Evolutionary conservation across 2,113 vertebrate genomes (phyloP).

Genomic region (Phylloscopus trochilus): DNA sequence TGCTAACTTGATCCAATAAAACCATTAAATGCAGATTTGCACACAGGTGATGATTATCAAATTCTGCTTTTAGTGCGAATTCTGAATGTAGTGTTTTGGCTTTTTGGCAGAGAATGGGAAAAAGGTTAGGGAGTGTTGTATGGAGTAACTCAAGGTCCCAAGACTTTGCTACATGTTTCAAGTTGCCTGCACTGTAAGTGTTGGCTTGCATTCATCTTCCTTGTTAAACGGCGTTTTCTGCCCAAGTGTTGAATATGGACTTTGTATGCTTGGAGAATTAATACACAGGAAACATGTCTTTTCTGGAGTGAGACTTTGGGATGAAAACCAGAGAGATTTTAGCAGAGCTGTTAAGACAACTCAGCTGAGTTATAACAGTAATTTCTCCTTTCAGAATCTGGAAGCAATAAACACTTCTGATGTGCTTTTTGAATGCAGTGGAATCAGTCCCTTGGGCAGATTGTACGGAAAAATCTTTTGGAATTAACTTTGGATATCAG

Average conservation of each 20-base stretch:
- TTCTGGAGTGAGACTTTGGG: neutral
- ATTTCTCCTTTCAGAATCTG: constrained; percentile 32
- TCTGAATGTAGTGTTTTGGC: neutral
- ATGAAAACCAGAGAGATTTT: constrained; percentile 6
- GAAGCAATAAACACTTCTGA: constrained; percentile 7
- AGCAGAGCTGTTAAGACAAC: neutral
- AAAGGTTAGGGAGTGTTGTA: neutral
- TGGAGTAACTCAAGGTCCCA: neutral
- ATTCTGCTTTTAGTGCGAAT: neutral
- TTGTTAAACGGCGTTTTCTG: neutral
- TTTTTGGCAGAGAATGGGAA: neutral
- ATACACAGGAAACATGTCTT: neutral
- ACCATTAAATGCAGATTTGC: neutral
- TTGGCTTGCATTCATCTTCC: neutral
- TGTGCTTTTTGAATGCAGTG: neutral
- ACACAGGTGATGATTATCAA: neutral
- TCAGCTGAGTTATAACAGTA: constrained; percentile 5
- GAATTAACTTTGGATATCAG: neutral
- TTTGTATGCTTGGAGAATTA: neutral
- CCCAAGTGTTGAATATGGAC: neutral
- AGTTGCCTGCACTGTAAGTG: neutral
- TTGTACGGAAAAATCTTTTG: neutral
- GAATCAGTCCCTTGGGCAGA: neutral
- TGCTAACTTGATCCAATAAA: neutral
- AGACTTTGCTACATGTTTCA: neutral